Base-by-base conservation (phyloP, 2,888 invertebrate genomes). In the Noctua janthe region DNA sequence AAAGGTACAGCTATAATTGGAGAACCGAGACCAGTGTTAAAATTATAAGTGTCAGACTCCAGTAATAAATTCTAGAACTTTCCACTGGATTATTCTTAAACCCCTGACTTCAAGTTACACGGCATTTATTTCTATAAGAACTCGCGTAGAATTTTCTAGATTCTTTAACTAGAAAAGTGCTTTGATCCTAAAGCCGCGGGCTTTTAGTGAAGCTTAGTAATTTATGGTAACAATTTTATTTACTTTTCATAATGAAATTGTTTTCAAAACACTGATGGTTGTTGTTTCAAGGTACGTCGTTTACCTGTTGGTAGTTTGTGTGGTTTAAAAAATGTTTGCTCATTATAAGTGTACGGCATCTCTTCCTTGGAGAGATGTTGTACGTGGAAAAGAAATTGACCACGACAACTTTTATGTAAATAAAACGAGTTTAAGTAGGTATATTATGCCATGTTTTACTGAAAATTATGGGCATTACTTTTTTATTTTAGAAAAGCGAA, bases 21-120 rank as follows among this genome's bases (percentile, higher is more conserved):
- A n/a, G 39, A 80, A 83, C 74, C 43, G 29, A 76, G 54, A 87
- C 54, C 59, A 13, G 67, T 84, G 47, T 73, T 78, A 87, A 78
- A 87, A 87, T 84, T 85, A 76, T 67, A 79, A 87, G 72, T 64
- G 62, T 85, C 82, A 74, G 76, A 76, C 76, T 84, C 59, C 15
- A 70, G 86, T 78, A 67, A 87, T 86, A 87, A 87, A 85, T 86
- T 82, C 78, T 70, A 75, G 76, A 87, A 86, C 47, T 85, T 87
- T 85, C 74, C 43, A 64, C 56, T 73, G 78, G 85, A 86, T 85
- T 87, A 85, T 79, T 79, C 76, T 81, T 79, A 87, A 81, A 49
- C 49, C 74, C 56, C 74, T 66, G 76, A 75, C 73, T 81, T 66
- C 20, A 72, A 80, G 75, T 72, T 75, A 85, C 76, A 85, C 72